Percentiles rank a stretch among this genome's conserved stretches.
phyloP scores from a whole-genome alignment of 2,888 invertebrate genomes.

The Sthenelais limicola region DNA sequence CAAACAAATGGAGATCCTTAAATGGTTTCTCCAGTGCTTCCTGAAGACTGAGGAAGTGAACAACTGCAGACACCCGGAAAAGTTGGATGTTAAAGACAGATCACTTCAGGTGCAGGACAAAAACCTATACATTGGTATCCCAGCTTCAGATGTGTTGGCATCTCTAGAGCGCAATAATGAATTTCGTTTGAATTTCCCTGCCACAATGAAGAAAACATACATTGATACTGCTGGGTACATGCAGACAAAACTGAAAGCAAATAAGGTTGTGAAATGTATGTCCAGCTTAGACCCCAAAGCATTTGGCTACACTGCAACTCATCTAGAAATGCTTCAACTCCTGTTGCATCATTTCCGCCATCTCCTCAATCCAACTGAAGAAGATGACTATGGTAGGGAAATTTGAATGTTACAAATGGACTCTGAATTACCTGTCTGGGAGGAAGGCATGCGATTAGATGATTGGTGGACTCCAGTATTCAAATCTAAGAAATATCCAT shows the following conservation, averaged over 20 bases:
- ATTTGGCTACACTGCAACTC: not conserved
- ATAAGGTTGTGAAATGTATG: not conserved
- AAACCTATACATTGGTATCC: not conserved
- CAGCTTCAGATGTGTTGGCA: not conserved
- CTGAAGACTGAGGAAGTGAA: slow-evolving; percentile 22
- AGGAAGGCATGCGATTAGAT: slow-evolving; percentile 3
- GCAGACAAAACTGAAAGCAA: not conserved
- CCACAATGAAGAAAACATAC: not conserved
- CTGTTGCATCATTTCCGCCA: not conserved
- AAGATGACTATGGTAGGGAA: not conserved
- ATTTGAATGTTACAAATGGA: not conserved
- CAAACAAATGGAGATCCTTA: not conserved
- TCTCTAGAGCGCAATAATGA: not conserved
- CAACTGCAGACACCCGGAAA: not conserved
- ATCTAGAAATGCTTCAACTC: not conserved
- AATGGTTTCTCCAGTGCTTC: slow-evolving; percentile 12
- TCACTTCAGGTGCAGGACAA: not conserved
- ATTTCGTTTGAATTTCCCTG: not conserved
- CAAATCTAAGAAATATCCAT: not conserved
- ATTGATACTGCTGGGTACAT: not conserved
- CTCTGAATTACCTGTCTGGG: not conserved
- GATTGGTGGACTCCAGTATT: slow-evolving; percentile 5
- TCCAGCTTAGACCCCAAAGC: not conserved
- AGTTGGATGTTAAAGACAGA: not conserved
- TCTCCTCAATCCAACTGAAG: not conserved